A percentile compares a stretch with the other conserved stretches of the same genome.
Conservation (phyloP, 2,113 vertebrate genomes). For the Ictalurus punctatus region DNA sequence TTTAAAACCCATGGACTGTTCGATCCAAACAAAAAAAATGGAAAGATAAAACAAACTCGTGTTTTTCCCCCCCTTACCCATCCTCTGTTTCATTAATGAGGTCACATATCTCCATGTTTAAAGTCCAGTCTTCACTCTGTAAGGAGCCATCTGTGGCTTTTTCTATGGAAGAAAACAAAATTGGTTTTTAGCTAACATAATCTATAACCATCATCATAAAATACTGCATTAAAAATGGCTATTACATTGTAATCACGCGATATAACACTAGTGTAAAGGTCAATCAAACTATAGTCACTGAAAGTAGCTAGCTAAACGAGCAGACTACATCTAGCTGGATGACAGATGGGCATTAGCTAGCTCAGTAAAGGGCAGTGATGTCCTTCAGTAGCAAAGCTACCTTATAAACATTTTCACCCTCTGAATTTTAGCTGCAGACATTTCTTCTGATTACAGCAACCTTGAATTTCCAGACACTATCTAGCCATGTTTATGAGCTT, state of each 20-base stretch:
- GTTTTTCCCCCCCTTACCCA: conserved; percentile 76
- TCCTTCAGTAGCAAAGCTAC: neutral
- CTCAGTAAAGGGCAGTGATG: conserved; percentile 1
- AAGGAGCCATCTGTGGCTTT: conserved; percentile 97
- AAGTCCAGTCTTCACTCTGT: conserved; percentile 95
- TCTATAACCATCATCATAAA: neutral
- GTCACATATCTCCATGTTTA: conserved; percentile 99
- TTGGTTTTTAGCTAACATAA: neutral
- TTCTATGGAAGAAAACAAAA: conserved; percentile 71
- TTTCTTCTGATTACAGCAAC: neutral
- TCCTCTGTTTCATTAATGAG: conserved; percentile 99
- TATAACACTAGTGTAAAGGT: neutral
- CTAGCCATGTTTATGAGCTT: neutral
- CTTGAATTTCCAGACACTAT: neutral
- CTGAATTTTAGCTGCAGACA: neutral
- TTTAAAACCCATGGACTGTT: neutral
- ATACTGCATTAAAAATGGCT: neutral
- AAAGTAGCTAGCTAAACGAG: neutral
- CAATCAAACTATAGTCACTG: neutral
- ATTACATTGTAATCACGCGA: neutral
- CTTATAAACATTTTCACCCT: neutral
- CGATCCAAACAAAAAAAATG: neutral
- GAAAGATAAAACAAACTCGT: too few species aligned
- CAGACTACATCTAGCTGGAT: too few species aligned
- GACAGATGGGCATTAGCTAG: neutral